Evolutionary conservation across 2,113 vertebrate genomes (phyloP).

Genomic region (Delphinus delphis): DNA sequence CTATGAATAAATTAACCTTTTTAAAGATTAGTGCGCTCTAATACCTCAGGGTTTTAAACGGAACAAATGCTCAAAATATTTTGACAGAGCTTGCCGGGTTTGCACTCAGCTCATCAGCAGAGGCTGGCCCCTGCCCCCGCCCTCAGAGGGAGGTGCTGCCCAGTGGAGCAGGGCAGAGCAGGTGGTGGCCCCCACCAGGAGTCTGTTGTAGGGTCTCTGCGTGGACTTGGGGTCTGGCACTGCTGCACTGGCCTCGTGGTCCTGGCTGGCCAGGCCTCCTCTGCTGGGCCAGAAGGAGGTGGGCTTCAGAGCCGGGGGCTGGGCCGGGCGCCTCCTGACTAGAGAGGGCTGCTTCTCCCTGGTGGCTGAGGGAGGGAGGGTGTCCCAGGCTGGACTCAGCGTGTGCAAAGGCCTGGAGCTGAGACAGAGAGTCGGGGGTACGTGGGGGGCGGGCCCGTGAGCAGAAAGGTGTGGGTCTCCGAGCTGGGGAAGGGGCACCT

Average conservation of each 20-base stretch:
- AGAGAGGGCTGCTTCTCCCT: accelerated
- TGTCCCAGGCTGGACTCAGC: background rate
- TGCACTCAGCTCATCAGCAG: slow-evolving; percentile 69
- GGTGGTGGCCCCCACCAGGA: background rate
- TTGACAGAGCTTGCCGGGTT: slow-evolving; percentile 88
- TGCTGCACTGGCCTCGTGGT: accelerated
- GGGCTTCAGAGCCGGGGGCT: background rate
- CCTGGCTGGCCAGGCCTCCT: background rate
- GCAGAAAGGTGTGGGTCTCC: accelerated
- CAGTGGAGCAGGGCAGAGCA: accelerated
- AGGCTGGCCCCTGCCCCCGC: background rate
- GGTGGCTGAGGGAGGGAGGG: background rate
- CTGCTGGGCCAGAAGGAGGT: accelerated
- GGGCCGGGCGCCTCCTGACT: background rate
- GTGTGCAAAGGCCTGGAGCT: background rate
- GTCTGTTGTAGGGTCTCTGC: background rate
- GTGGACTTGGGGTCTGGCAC: accelerated
- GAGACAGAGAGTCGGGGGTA: background rate
- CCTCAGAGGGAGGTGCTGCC: background rate
- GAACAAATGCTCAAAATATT: slow-evolving; percentile 91
- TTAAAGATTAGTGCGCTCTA: slow-evolving; percentile 99
- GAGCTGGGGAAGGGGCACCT: background rate
- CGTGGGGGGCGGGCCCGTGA: accelerated
- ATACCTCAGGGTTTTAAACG: slow-evolving; percentile 95
- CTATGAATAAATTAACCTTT: slow-evolving; percentile 99